Evolutionary conservation across 2,888 invertebrate genomes (phyloP), one percentile per base, ranked within the genome.

Genomic region (Crocallis elinguaria): DNA sequence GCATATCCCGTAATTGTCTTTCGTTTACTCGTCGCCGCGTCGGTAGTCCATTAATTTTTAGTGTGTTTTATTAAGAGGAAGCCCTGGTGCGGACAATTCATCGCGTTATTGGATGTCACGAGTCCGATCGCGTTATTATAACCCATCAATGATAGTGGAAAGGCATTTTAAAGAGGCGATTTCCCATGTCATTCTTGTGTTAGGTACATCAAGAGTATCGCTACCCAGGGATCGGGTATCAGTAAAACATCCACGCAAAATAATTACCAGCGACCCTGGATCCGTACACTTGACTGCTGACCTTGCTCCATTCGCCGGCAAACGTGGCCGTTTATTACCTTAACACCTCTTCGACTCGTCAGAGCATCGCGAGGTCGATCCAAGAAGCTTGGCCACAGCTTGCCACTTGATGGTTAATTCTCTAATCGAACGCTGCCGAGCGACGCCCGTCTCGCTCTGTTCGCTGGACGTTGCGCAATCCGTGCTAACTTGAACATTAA

Each of bases 371-470:
- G 80, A 86, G 84, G 84, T 77, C 83, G 68, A 49, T 54, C 57
- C 58, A 57, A 65, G 64, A 60, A 52, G 75, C 78, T 79, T 73
- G 73, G 66, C 67, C 64, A 64, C 60, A 52, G 75, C 78, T 79
- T 73, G 73, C 66, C 67, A 68, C 73, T 71, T 72, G 68, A 77
- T 77, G 81, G 77, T 80, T 77, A 71, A 84, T 80, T 80, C 74
- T 79, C 73, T 25, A 51, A 43, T 39, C 35, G 45, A 58, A 51
- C 54, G 51, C 45, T 44, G 41, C 25, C 32, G 14, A 27, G 19
- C 17, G 2, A 17, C 30, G 25, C 23, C 37, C 9, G 23, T 32
- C 27, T 11, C 12, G 5, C 29, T 11, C 29, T 12, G 23, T 27
- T 38, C 23, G 25, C 55, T 53, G 41, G 53, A 69, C 57, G 60